These are phyloP conservation scores for Agrypnia vestita DNA, from an alignment of 1,140 invertebrate species.

Conservation along the genomic window DNA sequence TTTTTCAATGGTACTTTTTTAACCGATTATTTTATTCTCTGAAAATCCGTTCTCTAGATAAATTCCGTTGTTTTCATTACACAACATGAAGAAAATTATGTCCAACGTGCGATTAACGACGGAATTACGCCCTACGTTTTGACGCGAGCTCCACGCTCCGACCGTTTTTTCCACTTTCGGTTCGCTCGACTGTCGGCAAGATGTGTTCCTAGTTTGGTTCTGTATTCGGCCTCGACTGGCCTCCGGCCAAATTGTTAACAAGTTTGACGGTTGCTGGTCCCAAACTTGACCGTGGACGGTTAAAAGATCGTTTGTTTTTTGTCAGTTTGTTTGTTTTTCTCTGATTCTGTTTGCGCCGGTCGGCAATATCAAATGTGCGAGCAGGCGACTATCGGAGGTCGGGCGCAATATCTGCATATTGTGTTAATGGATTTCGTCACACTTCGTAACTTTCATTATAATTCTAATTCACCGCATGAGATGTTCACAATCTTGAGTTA, in stretches of 20 bases:
- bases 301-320: constrained; percentile 33
- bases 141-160: not conserved
- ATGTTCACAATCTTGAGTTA: too few species aligned
- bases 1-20: too few species aligned
- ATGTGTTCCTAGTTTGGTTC: not conserved
- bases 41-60: constrained; percentile 18
- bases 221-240: constrained; percentile 10
- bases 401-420: not conserved
- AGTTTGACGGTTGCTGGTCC: constrained; percentile 28
- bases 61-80: constrained; percentile 33
- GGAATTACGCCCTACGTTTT: not conserved
- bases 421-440: not conserved
- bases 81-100: not conserved
- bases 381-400: not conserved
- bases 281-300: constrained; percentile 41
- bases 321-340: constrained; percentile 12
- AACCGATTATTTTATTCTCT: constrained; percentile 4
- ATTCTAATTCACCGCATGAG: too few species aligned
- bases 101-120: not conserved
- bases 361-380: not conserved
- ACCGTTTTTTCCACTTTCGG: not conserved
- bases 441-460: too few species aligned
- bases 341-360: not conserved
- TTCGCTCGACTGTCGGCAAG: not conserved
- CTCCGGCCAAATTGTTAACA: constrained; percentile 12